A percentile compares a stretch with the other conserved stretches of the same genome.
These are phyloP conservation scores for Naso thynnoides DNA, from an alignment of 2,797 vertebrate genomes.

Conservation along the genomic window DNA sequence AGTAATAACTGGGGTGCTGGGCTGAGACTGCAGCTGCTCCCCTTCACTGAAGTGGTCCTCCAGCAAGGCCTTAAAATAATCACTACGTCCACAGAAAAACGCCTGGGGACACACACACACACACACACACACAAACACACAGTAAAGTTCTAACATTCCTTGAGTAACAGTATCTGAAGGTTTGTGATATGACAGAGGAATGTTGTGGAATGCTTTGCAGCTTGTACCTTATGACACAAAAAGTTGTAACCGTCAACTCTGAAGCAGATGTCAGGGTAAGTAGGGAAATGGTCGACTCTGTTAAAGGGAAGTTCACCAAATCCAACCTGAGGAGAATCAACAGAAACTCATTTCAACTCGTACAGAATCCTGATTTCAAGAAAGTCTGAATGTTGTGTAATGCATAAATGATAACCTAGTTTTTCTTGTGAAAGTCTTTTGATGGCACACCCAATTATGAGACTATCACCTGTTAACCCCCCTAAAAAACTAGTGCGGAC, in stretches of 20 bases:
- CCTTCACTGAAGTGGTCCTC: conserved; percentile 96
- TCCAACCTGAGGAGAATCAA: conserved; percentile 86
- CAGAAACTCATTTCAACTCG: background rate
- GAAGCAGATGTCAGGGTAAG: conserved; percentile 95
- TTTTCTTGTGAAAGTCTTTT: too few species aligned
- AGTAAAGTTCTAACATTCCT: background rate
- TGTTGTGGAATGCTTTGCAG: background rate
- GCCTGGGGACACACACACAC: conserved; percentile 82
- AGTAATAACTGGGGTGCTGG: conserved; percentile 91
- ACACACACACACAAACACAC: conserved; percentile 34
- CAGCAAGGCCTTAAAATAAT: conserved; percentile 96
- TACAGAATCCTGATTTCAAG: too few species aligned
- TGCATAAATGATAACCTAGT: too few species aligned
- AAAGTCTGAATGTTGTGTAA: too few species aligned
- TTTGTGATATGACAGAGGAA: background rate
- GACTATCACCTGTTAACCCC: too few species aligned
- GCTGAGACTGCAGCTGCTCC: conserved; percentile 88
- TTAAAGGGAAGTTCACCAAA: conserved; percentile 96
- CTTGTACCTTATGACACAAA: conserved; percentile 93
- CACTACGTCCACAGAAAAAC: conserved; percentile 97
- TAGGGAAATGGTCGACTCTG: conserved; percentile 89
- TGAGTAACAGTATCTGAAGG: background rate
- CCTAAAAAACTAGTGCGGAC: too few species aligned
- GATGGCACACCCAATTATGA: too few species aligned
- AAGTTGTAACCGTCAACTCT: conserved; percentile 90